phyloP scores from a whole-genome alignment of 2,888 invertebrate species.

The Caenorhabditis sp. region DNA sequence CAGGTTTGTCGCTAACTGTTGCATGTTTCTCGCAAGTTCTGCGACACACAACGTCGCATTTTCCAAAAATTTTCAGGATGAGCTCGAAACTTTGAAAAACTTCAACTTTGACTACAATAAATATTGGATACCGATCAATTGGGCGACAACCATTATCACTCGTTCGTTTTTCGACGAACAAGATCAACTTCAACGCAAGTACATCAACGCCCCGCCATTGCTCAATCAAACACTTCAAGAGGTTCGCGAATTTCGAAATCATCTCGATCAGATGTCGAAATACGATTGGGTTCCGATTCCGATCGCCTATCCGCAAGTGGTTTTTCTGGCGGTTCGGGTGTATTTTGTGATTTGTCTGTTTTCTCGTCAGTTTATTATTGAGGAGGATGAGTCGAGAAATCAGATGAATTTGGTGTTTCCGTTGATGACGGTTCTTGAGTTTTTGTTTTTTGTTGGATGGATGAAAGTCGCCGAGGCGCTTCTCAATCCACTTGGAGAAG shows the following conservation, averaged over 20 bases:
- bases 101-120: slow-evolving; percentile 46
- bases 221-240: slow-evolving; percentile 7
- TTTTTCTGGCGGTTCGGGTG: slow-evolving; percentile 20
- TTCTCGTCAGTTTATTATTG: slow-evolving; percentile 13
- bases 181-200: not conserved
- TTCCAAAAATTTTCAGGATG: slow-evolving; percentile 21
- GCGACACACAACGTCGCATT: not conserved
- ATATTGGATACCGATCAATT: slow-evolving; percentile 60
- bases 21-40: not conserved
- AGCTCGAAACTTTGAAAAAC: slow-evolving; percentile 44
- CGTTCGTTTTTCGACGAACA: not conserved
- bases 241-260: slow-evolving; percentile 2
- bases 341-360: slow-evolving; percentile 24
- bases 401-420: slow-evolving; percentile 30
- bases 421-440: slow-evolving; percentile 48
- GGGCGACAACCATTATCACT: slow-evolving; percentile 43
- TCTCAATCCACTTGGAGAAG: slow-evolving; percentile 61
- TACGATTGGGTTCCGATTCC: slow-evolving; percentile 29
- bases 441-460: slow-evolving; percentile 45
- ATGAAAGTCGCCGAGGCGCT: slow-evolving; percentile 60
- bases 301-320: slow-evolving; percentile 26
- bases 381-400: not conserved
- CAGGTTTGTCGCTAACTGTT: too few species aligned
- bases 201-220: slow-evolving; percentile 7
- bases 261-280: slow-evolving; percentile 11